phyloP scores from a whole-genome alignment of 2,888 invertebrate genomes.

The Conomelus anceps region DNA sequence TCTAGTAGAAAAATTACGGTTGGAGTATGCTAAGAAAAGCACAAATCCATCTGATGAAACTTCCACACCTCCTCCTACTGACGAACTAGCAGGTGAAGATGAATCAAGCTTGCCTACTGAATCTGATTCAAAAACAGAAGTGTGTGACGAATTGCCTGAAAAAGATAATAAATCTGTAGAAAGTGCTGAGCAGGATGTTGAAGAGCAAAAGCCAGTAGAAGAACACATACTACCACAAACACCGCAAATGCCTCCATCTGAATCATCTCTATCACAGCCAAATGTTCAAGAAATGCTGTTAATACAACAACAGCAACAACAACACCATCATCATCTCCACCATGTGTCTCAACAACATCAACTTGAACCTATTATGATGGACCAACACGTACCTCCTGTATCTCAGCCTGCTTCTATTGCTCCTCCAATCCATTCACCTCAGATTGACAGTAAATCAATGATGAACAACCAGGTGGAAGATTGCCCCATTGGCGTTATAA shows the following conservation, averaged over 20 bases:
- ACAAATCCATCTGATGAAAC: slow-evolving; percentile 34
- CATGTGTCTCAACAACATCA: slow-evolving; percentile 1
- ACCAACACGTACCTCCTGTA: slow-evolving; percentile 2
- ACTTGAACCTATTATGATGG: background rate
- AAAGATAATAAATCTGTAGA: slow-evolving; percentile 33
- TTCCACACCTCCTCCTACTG: slow-evolving; percentile 37
- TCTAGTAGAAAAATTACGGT: slow-evolving; percentile 73
- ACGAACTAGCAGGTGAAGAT: slow-evolving; percentile 40
- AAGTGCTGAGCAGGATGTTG: slow-evolving; percentile 6
- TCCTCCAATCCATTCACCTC: background rate
- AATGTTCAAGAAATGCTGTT: background rate
- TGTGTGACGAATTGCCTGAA: slow-evolving; percentile 36
- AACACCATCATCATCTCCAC: background rate
- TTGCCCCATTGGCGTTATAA: slow-evolving; percentile 23
- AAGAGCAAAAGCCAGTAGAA: slow-evolving; percentile 31
- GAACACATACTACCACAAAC: slow-evolving; percentile 16
- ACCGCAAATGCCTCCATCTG: background rate
- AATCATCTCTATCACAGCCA: background rate
- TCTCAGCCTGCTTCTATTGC: background rate
- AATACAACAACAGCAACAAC: background rate
- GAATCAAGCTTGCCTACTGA: background rate
- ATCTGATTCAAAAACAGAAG: background rate
- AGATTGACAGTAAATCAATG: background rate
- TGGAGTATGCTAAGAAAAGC: slow-evolving; percentile 46
- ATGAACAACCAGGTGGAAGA: slow-evolving; percentile 14